Base-by-base conservation (phyloP, 2,888 invertebrate species). In the Gastrophysa polygoni region DNA sequence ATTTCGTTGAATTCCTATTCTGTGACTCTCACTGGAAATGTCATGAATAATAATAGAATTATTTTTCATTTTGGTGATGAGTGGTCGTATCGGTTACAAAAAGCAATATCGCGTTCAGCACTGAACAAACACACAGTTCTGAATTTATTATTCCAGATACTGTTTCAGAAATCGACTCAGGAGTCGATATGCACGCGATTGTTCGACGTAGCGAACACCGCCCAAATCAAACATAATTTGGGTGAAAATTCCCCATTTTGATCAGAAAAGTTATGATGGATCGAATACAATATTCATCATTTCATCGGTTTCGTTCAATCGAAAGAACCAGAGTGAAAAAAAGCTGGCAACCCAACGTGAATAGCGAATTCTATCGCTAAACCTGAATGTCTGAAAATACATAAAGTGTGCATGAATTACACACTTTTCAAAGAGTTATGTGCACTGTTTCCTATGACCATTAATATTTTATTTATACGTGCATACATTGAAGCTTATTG, bases 91-190 rank as follows among this genome's bases (percentile, higher is more conserved):
- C 14, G 38, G 3, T 38, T 7, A n/a, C 34, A 51, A 17, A 32
- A 11, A 14, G 34, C 21, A 34, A 34, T 38, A 48, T n/a, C n/a
- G 49, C 38, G 49, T 47, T 34, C 43, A 34, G 34, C 34, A 20
- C 38, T 57, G 24, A n/a, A 38, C 49, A 48, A 57, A 57, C 48
- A 57, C 38, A 18, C 38, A 20, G 34, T 51, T 51, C n/a, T n/a
- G n/a, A n/a, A n/a, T 51, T 20, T n/a, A 18, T 32, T 51, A 38
- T 52, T 52, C 8, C 1, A 11, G 32, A 2, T 8, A 32, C 32
- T 32, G 2, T 32, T 32, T 11, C 32, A 11, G 32, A 10, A 10
- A 2, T 10, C 11, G 7, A 10, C 11, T 32, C 7, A 3, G 32
- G 5, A 32, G 32, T 32, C 32, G 10, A 32, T 32, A 32, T 32